Evolutionary conservation across 2,113 vertebrate species (phyloP), one percentile per base, ranked within the genome.

Genomic region (Craseonycteris thonglongyai): DNA sequence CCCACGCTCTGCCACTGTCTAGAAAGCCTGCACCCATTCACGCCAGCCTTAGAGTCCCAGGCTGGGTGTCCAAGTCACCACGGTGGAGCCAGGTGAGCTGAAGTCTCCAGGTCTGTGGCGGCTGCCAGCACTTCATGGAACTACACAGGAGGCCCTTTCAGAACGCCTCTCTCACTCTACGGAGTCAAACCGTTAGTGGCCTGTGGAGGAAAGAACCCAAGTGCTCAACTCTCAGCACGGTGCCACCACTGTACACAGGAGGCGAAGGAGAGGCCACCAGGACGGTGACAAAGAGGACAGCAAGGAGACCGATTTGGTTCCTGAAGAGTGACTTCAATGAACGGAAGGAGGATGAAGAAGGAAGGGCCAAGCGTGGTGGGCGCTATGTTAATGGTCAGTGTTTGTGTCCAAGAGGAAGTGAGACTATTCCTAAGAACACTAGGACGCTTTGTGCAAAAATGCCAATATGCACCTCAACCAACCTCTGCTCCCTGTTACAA

Each of bases 341-440:
- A 16, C 14, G 13, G 8, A 2, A 47, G 66, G 33, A 81, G 40
- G 59, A 14, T 0, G 6, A 63, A 28, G 65, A 45, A 33, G n/a
- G 40, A 56, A 38, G 30, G 26, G 6, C 9, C 59, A 21, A 7
- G 19, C 38, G 12, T 7, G 38, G 19, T 2, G 56, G 14, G 42
- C 0, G 22, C 0, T 0, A 2, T 4, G 1, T 28, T 18, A 9
- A 19, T 0, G 8, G 45, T n/a, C 18, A 2, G n/a, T 0, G 13
- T 13, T 26, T 15, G 78, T n/a, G 9, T 16, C 11, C 6, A 1
- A 33, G 47, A 26, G 51, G n/a, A 33, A n/a, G 58, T n/a, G n/a
- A n/a, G n/a, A n/a, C n/a, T n/a, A n/a, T n/a, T n/a, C n/a, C 33
- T 28, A 6, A 56, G 68, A 56, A 42, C 35, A 8, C 21, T 2